A percentile compares a stretch with the other conserved stretches of the same genome.
Conservation (phyloP, 1,140 invertebrate species). For the Drosophila rufa region DNA sequence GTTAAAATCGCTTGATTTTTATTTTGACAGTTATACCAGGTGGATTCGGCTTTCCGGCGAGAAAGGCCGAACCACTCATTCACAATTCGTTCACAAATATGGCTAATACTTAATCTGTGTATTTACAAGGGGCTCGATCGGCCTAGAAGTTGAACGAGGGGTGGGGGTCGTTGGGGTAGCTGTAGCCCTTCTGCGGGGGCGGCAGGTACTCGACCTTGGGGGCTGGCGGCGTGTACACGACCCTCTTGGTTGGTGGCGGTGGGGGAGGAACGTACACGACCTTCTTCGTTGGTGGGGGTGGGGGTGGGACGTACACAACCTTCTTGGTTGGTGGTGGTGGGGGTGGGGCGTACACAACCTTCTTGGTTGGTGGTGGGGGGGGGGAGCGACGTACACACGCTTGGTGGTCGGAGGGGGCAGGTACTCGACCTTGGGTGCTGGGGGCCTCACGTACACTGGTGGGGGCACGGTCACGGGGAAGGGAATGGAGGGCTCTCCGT, state of each 20-base stretch:
- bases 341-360: slow-evolving; percentile 19
- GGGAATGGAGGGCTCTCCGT: slow-evolving; percentile 23
- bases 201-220: slow-evolving; percentile 39
- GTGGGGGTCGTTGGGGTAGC: slow-evolving; percentile 80
- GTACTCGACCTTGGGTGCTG: slow-evolving; percentile 28
- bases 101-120: slow-evolving; percentile 72
- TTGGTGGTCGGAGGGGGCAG: slow-evolving; percentile 36
- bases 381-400: slow-evolving; percentile 12
- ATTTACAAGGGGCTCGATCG: slow-evolving; percentile 48
- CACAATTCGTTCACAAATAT: slow-evolving; percentile 48
- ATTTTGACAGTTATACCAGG: slow-evolving; percentile 45
- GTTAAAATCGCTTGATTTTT: slow-evolving; percentile 43
- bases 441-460: slow-evolving; percentile 15
- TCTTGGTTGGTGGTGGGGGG: slow-evolving; percentile 42
- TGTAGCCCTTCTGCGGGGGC: slow-evolving; percentile 60
- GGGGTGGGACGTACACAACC: slow-evolving; percentile 28
- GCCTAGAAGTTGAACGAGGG: slow-evolving; percentile 75
- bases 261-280: slow-evolving; percentile 35
- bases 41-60: slow-evolving; percentile 39
- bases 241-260: slow-evolving; percentile 26
- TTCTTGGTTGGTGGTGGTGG: slow-evolving; percentile 36
- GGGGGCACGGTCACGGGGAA: slow-evolving; percentile 23
- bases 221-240: slow-evolving; percentile 9
- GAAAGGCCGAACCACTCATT: slow-evolving; percentile 42
- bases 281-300: slow-evolving; percentile 45